Conservation (phyloP, 2,888 invertebrate genomes). For the Pseudanteris insignis region DNA sequence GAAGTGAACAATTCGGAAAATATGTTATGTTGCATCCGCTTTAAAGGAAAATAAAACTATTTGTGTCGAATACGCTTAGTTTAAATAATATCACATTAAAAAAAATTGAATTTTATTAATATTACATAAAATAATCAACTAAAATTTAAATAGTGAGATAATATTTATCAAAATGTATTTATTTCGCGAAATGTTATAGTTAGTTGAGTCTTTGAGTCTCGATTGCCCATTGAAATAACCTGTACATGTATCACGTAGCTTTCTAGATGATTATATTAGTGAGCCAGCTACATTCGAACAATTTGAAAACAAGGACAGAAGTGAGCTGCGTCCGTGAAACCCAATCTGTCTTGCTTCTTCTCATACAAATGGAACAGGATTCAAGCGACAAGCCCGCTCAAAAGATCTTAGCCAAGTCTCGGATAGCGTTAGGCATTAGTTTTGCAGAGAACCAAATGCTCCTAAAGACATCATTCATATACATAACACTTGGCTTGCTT, state of each 20-base stretch:
- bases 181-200: too few species aligned
- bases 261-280: constrained; percentile 33
- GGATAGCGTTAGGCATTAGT: constrained; percentile 20
- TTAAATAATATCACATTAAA: too few species aligned
- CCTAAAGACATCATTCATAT: constrained; percentile 36
- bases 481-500: constrained; percentile 20
- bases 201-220: too few species aligned
- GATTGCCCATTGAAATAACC: constrained; percentile 3
- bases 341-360: constrained; percentile 33
- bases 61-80: too few species aligned
- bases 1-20: too few species aligned
- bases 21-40: too few species aligned
- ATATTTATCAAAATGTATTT: too few species aligned
- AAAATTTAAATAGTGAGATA: constrained; percentile 4
- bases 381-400: constrained; percentile 18
- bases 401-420: constrained; percentile 32
- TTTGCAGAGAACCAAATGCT: constrained; percentile 18
- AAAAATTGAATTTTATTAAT: constrained; percentile 1
- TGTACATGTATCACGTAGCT: constrained; percentile 21
- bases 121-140: too few species aligned
- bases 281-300: constrained; percentile 15
- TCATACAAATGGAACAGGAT: constrained; percentile 38
- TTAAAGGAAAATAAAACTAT: too few species aligned
- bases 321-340: constrained; percentile 14
- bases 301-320: constrained; percentile 22